Evolutionary conservation across 2,113 vertebrate genomes (phyloP), one percentile per base, ranked within the genome.

Genomic region (Toxostoma redivivum): DNA sequence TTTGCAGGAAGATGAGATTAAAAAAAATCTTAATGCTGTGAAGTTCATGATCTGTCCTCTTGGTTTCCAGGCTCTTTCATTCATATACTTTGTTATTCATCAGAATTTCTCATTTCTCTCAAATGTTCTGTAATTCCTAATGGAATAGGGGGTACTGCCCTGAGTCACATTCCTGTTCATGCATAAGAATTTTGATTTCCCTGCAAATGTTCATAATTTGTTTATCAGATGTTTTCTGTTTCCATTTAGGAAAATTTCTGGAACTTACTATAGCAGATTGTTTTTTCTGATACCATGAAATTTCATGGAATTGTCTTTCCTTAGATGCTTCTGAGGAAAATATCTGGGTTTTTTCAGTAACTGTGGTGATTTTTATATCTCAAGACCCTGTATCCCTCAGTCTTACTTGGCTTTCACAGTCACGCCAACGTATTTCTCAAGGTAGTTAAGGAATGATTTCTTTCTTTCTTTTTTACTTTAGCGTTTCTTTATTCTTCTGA

Each of bases 401-500:
- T 67, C 72, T 86, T 90, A 40, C 67, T 92, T 74, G 85, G 44
- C 48, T 90, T 94, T 73, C 5, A 0, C 42, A 78, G 82, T 81
- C 82, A 90, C 0, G 11, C 56, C 33, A n/a, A 12, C 7, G 1
- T 60, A 54, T 78, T 93, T 93, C 72, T 94, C 64, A 67, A 78
- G 61, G 40, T 76, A 92, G 60, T 96, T 92, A 88, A 70, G 17
- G 74, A 86, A 83, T 86, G 51, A 88, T 92, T 87, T 94, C 14
- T 90, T 81, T 50, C 31, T 69, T 64, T 50, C 37, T 69, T 64
- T 57, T 57, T 73, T 62, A 58, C 72, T 90, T 84, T 28, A 47
- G 64, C 81, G 76, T 70, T 82, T 79, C 25, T 91, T 76, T 82
- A 74, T 83, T 90, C 48, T 83, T 94, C 47, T 81, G 62, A 80